Percentiles rank a stretch among this genome's conserved stretches.
Evolutionary conservation across 2,113 vertebrate genomes (phyloP).

Genomic region (Parotia lawesii): DNA sequence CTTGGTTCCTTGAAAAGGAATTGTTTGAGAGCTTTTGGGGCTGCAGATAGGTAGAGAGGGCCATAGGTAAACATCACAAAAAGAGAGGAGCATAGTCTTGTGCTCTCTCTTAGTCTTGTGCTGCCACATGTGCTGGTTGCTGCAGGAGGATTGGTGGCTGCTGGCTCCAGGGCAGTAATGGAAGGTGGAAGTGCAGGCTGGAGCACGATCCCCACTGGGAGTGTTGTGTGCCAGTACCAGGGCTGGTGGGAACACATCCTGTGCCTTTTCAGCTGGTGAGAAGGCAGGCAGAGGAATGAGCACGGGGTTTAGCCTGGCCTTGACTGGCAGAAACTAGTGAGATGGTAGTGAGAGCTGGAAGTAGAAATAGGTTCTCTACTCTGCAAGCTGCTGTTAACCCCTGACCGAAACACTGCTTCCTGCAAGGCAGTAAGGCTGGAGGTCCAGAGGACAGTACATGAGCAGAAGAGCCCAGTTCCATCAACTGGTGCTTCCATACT

Average conservation of each 20-base stretch:
- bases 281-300: neutral
- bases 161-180: neutral
- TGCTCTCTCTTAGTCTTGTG: neutral
- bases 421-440: neutral
- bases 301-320: neutral
- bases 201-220: fast-evolving
- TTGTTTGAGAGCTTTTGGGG: neutral
- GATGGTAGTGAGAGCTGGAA: neutral
- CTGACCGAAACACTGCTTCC: neutral
- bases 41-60: neutral
- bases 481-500: neutral
- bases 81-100: neutral
- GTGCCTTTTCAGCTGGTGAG: neutral
- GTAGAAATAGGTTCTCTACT: neutral
- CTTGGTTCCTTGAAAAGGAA: neutral
- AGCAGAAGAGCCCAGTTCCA: neutral
- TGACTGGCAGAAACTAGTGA: neutral
- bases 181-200: neutral
- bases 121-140: neutral
- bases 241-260: fast-evolving
- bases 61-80: fast-evolving
- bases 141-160: neutral
- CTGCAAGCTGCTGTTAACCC: neutral
- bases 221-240: fast-evolving
- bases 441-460: fast-evolving